These are phyloP conservation scores for Athalia rosae DNA, from an alignment of 2,888 invertebrate genomes.

Conservation along the genomic window DNA sequence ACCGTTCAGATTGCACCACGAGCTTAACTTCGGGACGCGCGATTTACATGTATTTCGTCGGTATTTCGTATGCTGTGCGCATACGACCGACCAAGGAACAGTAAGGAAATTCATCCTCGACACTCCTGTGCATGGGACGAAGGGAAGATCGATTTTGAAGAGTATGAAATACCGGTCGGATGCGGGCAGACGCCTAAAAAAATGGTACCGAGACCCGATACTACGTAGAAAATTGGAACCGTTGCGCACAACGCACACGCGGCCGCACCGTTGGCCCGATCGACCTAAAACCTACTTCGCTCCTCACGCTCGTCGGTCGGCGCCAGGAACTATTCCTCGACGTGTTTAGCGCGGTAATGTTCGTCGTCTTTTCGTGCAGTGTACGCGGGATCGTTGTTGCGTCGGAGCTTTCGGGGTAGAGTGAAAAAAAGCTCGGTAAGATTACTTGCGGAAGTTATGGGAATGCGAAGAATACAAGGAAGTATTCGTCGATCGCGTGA, in stretches of 20 bases:
- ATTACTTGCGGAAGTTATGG: neutral
- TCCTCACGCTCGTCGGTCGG: conserved; percentile 50
- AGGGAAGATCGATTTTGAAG: too few relatives aligned
- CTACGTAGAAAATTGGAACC: conserved; percentile 1
- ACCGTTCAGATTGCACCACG: conserved; percentile 19
- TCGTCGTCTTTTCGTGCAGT: conserved; percentile 14
- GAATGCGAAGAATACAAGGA: neutral
- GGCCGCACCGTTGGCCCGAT: conserved; percentile 64
- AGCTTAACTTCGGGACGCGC: conserved; percentile 46
- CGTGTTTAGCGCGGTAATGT: conserved; percentile 9
- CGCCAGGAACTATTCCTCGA: conserved; percentile 52
- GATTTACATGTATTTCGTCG: neutral
- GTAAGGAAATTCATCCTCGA: too few relatives aligned
- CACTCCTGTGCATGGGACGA: too few relatives aligned
- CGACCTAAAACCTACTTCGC: conserved; percentile 69
- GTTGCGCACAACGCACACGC: conserved; percentile 63
- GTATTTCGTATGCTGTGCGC: neutral
- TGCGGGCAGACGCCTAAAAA: neutral
- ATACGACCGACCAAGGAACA: too few relatives aligned
- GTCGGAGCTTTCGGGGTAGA: neutral
- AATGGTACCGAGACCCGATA: neutral
- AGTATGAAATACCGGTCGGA: neutral
- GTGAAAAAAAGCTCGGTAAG: neutral
- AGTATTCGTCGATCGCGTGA: neutral
- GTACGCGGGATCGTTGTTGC: neutral